Evolutionary conservation across 2,888 invertebrate genomes (phyloP).

Genomic region (Taphrorychus bicolor): DNA sequence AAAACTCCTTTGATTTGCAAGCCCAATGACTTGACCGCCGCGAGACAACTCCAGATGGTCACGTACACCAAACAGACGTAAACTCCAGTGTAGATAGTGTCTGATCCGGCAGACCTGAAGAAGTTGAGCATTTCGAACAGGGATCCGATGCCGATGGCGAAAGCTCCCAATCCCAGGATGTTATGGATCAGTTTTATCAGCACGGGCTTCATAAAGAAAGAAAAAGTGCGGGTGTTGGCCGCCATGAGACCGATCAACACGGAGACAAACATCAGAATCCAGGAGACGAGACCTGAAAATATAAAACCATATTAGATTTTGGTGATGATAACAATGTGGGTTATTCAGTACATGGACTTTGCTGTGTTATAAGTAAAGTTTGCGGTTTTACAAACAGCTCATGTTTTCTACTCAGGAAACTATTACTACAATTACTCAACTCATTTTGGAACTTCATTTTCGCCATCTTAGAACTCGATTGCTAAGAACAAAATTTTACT

Average conservation of each 20-base stretch:
- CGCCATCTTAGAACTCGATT: no score
- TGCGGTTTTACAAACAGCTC: no score
- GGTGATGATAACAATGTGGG: no score
- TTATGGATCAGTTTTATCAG: slow-evolving; percentile 45
- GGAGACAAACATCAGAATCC: slow-evolving; percentile 44
- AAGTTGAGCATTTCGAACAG: background rate
- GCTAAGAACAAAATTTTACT: no score
- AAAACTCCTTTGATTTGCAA: slow-evolving; percentile 17
- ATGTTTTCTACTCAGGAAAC: no score
- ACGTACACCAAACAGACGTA: slow-evolving; percentile 34
- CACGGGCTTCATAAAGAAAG: slow-evolving; percentile 43
- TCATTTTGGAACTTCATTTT: no score
- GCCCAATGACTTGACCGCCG: slow-evolving; percentile 37
- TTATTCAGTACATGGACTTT: no score
- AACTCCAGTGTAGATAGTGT: slow-evolving; percentile 19
- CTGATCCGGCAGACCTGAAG: slow-evolving; percentile 6
- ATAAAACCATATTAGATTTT: no score
- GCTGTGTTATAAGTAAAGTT: no score
- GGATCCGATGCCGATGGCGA: slow-evolving; percentile 44
- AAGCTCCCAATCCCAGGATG: slow-evolving; percentile 45
- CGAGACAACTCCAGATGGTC: slow-evolving; percentile 42
- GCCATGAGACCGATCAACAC: slow-evolving; percentile 43
- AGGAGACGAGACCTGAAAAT: slow-evolving; percentile 45
- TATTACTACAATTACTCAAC: no score
- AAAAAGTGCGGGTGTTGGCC: slow-evolving; percentile 40